Base-by-base conservation (phyloP, 2,888 invertebrate genomes). In the Drosophila algonquin region DNA sequence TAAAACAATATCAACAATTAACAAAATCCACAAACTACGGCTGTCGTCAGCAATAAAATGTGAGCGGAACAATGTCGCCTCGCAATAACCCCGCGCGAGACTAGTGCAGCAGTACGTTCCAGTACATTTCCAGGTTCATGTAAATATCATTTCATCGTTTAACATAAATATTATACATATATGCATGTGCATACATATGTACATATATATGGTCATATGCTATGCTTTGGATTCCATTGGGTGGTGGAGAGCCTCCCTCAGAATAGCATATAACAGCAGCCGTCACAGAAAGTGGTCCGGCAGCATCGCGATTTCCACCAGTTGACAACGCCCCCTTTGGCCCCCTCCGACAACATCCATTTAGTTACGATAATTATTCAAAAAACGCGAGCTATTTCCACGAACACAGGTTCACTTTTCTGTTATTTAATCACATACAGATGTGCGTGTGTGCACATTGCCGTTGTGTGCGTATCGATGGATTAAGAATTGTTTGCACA, bases 1-100 rank as follows among this genome's bases (percentile, higher is more conserved):
- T 83, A 65, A 63, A 88, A 86, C 84, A 73, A 79, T 79, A 73
- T 65, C 65, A 63, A 62, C 63, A 65, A 64, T 68, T 40, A 40
- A 40, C 14, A n/a, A 63, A 80, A 61, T 59, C 59, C 59, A 57
- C 47, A 69, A 60, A 53, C 40, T 40, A 55, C 58, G 46, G 21
- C 45, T 32, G 30, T 18, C 45, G 27, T 24, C 24, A 46, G 51
- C 16, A 57, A 67, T 30, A 57, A 57, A 50, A 64, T 35, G 21
- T 12, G 51, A 46, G 51, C 24, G 35, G 27, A 59, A 52, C 40
- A 59, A 59, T 24, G 16, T 30, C 44, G 40, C 35, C 21, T n/a
- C n/a, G 40, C 24, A 24, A n/a, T 10, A 44, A 54, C 44, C 30
- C 21, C 18, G 35, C 21, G 30, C 30, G 30, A 32, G 44, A 32